Evolutionary conservation across 1,140 invertebrate species (phyloP).

Genomic region (Trichonephila inaurata): DNA sequence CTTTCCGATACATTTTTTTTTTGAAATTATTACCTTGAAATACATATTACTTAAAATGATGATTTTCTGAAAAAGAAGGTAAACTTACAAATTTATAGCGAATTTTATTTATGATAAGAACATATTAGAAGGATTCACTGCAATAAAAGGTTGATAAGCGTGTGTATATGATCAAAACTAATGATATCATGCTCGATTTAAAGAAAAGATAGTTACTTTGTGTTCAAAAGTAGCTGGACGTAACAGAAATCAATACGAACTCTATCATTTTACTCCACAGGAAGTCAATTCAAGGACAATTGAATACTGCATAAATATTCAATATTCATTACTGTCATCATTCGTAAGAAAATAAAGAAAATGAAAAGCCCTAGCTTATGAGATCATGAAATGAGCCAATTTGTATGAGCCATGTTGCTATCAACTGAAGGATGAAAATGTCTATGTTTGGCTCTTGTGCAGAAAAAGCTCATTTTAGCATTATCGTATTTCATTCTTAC

Average conservation of each 20-base stretch:
- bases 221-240: too few relatives aligned
- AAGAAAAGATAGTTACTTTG: too few relatives aligned
- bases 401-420: conserved; percentile 19
- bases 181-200: too few relatives aligned
- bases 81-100: too few relatives aligned
- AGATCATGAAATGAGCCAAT: conserved; percentile 9
- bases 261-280: conserved; percentile 8
- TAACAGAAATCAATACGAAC: background rate
- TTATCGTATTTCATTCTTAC: background rate
- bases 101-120: too few relatives aligned
- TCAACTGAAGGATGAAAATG: conserved; percentile 22
- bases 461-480: conserved; percentile 10
- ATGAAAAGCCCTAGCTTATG: background rate
- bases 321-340: background rate
- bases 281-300: background rate
- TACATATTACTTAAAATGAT: too few relatives aligned
- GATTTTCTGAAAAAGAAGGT: too few relatives aligned
- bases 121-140: too few relatives aligned
- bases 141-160: too few relatives aligned
- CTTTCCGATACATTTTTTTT: too few relatives aligned
- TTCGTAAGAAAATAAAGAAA: background rate
- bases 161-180: too few relatives aligned
- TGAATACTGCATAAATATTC: background rate
- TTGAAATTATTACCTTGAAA: too few relatives aligned
- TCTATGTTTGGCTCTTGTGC: conserved; percentile 4